phyloP scores from a whole-genome alignment of 2,113 vertebrate species.

The Campylomormyrus tamandua region DNA sequence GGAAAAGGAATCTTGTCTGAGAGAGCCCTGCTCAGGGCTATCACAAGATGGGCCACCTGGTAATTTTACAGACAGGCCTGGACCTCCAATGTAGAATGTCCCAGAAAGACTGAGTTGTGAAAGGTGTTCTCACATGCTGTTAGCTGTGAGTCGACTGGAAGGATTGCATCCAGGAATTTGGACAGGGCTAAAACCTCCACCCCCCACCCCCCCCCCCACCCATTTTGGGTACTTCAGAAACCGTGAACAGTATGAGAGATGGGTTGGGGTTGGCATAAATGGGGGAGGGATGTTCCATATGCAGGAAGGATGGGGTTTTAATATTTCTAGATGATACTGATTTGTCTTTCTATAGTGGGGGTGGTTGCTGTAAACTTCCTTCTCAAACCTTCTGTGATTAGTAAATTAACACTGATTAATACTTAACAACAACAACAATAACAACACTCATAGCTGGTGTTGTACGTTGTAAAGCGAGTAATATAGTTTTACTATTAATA shows the following conservation, averaged over 20 bases:
- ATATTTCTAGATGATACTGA: not conserved
- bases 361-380: not conserved
- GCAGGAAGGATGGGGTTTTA: slow-evolving; percentile 13
- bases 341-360: not conserved
- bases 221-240: too few species aligned
- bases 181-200: not conserved
- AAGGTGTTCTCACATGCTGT: not conserved
- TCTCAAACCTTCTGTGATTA: not conserved
- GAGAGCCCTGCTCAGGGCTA: not conserved
- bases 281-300: slow-evolving; percentile 2
- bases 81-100: not conserved
- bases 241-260: too few species aligned
- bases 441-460: not conserved
- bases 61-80: not conserved
- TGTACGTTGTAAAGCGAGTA: not conserved
- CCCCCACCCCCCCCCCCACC: too few species aligned
- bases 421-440: not conserved
- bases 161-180: not conserved
- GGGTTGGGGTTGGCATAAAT: not conserved
- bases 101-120: not conserved
- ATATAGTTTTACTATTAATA: not conserved
- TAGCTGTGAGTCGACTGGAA: not conserved
- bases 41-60: not conserved
- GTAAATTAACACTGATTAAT: not conserved
- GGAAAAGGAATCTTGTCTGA: not conserved